A percentile compares a stretch with the other conserved stretches of the same genome.
These are phyloP conservation scores for Molossus molossus DNA, from an alignment of 2,797 vertebrate genomes.

Conservation along the genomic window DNA sequence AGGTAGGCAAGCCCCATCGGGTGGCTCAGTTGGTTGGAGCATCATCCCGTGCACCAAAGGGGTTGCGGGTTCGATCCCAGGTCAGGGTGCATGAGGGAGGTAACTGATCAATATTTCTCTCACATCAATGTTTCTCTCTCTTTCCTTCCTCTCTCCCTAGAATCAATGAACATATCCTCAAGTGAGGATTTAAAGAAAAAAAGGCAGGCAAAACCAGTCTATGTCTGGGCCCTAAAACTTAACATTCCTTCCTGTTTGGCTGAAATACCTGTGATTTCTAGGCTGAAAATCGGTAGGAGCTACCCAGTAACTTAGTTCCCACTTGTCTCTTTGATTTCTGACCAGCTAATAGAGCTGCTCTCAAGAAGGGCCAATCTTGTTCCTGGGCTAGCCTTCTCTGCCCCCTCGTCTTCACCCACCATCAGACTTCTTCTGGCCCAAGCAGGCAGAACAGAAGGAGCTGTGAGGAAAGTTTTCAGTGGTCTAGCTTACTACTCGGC, in stretches of 20 bases:
- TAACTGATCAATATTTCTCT: background rate
- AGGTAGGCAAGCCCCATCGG: background rate
- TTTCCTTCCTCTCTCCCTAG: background rate
- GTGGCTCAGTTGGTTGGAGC: background rate
- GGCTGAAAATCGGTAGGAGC: conserved; percentile 21
- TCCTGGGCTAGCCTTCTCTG: background rate
- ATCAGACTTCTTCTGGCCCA: background rate
- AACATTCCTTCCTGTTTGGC: background rate
- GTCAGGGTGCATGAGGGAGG: background rate
- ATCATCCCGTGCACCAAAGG: background rate
- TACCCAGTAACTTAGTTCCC: conserved; percentile 8
- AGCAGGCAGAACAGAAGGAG: background rate
- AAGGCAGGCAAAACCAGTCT: background rate
- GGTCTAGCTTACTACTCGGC: background rate
- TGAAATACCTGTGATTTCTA: conserved; percentile 48
- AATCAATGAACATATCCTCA: background rate
- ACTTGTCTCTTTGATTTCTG: background rate
- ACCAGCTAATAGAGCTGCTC: background rate
- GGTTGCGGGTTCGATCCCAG: background rate
- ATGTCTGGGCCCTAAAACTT: background rate
- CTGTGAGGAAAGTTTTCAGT: background rate
- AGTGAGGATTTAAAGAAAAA: background rate
- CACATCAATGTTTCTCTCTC: background rate
- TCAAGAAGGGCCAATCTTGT: background rate
- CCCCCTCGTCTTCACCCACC: background rate